Base-by-base conservation (phyloP, 2,888 invertebrate species). In the Empis livida region DNA sequence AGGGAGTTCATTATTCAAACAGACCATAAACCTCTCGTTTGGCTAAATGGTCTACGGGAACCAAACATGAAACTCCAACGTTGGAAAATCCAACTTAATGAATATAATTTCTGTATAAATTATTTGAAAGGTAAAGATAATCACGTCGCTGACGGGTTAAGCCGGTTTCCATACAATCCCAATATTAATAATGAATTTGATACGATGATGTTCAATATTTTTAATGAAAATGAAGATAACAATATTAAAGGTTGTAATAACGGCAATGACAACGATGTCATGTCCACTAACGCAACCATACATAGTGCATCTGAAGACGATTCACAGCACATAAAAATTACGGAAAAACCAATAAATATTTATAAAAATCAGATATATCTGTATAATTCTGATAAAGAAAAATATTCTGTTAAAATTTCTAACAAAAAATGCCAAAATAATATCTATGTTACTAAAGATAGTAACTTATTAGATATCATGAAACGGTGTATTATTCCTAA, bases 361-460 rank as follows among this genome's bases (percentile, higher is more conserved):
- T 51, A 46, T 39, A 51, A 47, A 44, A 47, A 46, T 42, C 42
- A 49, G 44, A 49, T 48, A n/a, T 41, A 44, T 27, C 27, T 45
- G n/a, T 27, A 15, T 16, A 31, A 39, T n/a, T 38, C 38, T 10
- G 17, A 45, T 11, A 39, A 45, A 8, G 45, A 47, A 41, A 45
- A 27, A 43, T 27, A 27, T 44, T 27, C 41, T 15, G 14, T 20
- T 20, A 50, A 50, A 40, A 47, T 47, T n/a, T 16, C 47, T 27
- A 39, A 47, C 17, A 47, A 41, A 16, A 49, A 49, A 44, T 40
- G 35, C 31, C 49, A 49, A 42, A 44, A 41, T 45, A 11, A 45
- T 23, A 37, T 46, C 15, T 31, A n/a, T 16, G 30, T 44, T 20
- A 27, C 39, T 17, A 41, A 38, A 37, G 15, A 27, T 13, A 38